Evolutionary conservation across 2,797 vertebrate genomes (phyloP), one percentile per base, ranked within the genome.

Genomic region (Sebastiscus albofasciatus): DNA sequence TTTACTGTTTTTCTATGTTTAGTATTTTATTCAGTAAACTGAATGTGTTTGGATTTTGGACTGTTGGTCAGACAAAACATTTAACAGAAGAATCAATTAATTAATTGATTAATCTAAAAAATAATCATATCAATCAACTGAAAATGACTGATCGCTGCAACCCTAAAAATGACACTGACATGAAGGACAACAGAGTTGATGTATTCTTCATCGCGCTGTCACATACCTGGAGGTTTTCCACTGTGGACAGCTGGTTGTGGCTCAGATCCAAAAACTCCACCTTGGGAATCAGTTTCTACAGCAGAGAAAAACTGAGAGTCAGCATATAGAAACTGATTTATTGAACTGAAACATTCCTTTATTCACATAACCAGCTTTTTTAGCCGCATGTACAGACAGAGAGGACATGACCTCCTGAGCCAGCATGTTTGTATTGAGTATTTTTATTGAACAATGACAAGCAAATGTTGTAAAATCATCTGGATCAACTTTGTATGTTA

Each of bases 201-300:
- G 31, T 36, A 7, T 13, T 52, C 46, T 49, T 18, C 22, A 13
- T 62, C 22, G 64, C 0, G 1, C 22, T 4, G 2, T 29, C 24
- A 72, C 79, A 2, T 86, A 98, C 98, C 97, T 99, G 98, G 16
- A 99, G 94, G 87, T 99, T 99, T 87, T 99, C 97, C 86, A 99
- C 96, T 2, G 95, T 89, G 55, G 94, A 92, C 75, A 99, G 95
- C 24, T 95, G 95, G 86, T 99, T 99, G 93, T 97, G 96, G 90
- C 98, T 99, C 89, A 99, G 95, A 91, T 99, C 98, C 85, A 99
- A 92, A 91, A 98, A 99, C 89, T 99, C 98, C 82, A 99, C 97
- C 91, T 97, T 96, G 1, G 97, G 97, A 90, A 97, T 98, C 82
- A 99, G 87, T 96, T 97, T 99, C 98, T 99, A 79, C 29, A 91